Percentiles rank a stretch among this genome's conserved stretches.
phyloP scores from a whole-genome alignment of 2,888 invertebrate genomes.

The Rhogogaster chlorosoma region DNA sequence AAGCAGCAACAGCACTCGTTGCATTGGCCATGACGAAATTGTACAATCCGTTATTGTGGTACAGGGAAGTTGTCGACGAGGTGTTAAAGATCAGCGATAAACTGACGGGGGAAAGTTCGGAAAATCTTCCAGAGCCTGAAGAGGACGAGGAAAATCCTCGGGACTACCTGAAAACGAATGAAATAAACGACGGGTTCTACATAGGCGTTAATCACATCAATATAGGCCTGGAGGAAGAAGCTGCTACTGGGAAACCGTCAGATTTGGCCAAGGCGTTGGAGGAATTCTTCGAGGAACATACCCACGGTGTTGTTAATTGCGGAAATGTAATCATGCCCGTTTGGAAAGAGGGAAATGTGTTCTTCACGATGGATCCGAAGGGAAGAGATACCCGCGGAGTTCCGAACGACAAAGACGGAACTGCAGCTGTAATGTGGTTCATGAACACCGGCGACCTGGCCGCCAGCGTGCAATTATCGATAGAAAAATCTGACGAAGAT shows the following conservation, averaged over 20 bases:
- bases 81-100: constrained; percentile 79
- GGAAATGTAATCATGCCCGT: constrained; percentile 74
- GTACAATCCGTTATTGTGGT: constrained; percentile 82
- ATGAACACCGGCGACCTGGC: constrained; percentile 62
- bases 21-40: constrained; percentile 82
- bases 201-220: constrained; percentile 77
- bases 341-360: constrained; percentile 69
- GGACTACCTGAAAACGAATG: constrained; percentile 78
- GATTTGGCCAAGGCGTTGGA: constrained; percentile 78
- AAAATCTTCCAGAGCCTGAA: constrained; percentile 80
- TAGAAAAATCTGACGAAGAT: constrained; percentile 55
- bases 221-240: constrained; percentile 77
- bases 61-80: constrained; percentile 80
- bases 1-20: constrained; percentile 81
- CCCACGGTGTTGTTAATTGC: constrained; percentile 80
- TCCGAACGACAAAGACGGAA: constrained; percentile 63
- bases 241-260: constrained; percentile 77
- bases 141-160: constrained; percentile 75
- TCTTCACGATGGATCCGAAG: constrained; percentile 70
- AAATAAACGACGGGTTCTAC: constrained; percentile 75
- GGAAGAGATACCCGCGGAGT: constrained; percentile 65
- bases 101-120: constrained; percentile 79
- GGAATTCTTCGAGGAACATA: constrained; percentile 80
- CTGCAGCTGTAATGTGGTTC: constrained; percentile 71
- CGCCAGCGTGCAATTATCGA: constrained; percentile 55